These are phyloP conservation scores for Bolinopsis microptera DNA, from an alignment of 37 sponge, comb jelly and placozoan genomes.

Conservation along the genomic window DNA sequence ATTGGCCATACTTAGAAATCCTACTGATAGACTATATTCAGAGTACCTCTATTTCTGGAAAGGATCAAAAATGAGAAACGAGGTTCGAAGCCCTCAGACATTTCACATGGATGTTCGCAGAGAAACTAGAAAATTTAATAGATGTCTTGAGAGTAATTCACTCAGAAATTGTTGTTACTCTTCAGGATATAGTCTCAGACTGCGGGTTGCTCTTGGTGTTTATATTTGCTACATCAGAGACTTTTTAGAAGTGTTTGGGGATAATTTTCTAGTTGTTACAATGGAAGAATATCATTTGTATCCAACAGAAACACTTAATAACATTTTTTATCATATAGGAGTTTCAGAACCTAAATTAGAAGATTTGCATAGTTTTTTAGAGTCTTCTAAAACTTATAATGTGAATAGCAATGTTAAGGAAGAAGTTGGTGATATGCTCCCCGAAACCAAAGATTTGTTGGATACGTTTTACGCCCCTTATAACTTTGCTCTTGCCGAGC, in stretches of 20 bases:
- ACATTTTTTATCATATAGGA: neutral
- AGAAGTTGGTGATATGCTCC: neutral
- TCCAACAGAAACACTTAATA: neutral
- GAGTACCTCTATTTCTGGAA: conserved; percentile 70
- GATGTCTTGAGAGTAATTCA: neutral
- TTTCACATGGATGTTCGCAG: neutral
- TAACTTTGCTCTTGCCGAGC: neutral
- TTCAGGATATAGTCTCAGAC: neutral
- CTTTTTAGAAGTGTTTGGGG: neutral
- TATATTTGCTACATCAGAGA: neutral
- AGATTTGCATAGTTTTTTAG: neutral
- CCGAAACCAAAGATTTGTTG: neutral
- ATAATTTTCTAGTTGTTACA: neutral
- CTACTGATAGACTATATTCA: conserved; percentile 69
- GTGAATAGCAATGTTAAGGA: conserved; percentile 61
- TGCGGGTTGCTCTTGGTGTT: neutral
- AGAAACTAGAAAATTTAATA: neutral
- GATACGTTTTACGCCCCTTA: neutral
- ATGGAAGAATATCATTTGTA: neutral
- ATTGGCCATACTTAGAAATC: conserved; percentile 69
- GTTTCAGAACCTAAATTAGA: neutral
- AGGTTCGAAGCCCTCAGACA: neutral
- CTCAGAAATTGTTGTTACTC: conserved; percentile 20
- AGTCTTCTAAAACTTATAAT: conserved; percentile 10
- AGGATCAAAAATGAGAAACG: neutral